phyloP scores from a whole-genome alignment of 2,113 vertebrate species.

The Aspidoscelis tigris region DNA sequence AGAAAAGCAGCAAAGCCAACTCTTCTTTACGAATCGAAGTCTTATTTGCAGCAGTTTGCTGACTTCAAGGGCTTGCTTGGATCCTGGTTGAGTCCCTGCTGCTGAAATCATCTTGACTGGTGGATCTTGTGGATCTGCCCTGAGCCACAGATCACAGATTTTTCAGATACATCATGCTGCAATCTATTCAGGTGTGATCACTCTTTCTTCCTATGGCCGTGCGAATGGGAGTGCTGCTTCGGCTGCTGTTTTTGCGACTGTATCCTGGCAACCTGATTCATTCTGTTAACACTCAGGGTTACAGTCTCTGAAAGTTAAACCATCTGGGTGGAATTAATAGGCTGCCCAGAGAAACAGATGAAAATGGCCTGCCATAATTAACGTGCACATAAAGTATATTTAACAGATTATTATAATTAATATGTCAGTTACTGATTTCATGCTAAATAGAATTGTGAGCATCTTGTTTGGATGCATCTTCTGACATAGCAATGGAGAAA shows the following conservation, averaged over 20 bases:
- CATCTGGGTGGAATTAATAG: slow-evolving; percentile 86
- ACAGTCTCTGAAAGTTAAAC: slow-evolving; percentile 79
- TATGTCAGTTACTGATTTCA: slow-evolving; percentile 82
- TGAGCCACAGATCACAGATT: slow-evolving; percentile 67
- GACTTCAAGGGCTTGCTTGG: no score
- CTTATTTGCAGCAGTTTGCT: no score
- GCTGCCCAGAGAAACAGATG: slow-evolving; percentile 82
- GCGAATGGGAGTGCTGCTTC: not conserved
- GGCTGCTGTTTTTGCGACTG: slow-evolving; percentile 63
- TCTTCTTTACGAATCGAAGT: no score
- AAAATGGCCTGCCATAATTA: slow-evolving; percentile 83
- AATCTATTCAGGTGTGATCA: slow-evolving; percentile 80
- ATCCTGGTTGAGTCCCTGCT: no score
- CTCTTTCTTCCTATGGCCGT: slow-evolving; percentile 5
- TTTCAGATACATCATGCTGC: slow-evolving; percentile 72
- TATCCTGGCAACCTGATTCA: slow-evolving; percentile 86
- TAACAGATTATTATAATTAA: slow-evolving; percentile 86
- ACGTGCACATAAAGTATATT: slow-evolving; percentile 85
- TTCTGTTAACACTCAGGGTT: slow-evolving; percentile 79
- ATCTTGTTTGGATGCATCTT: slow-evolving; percentile 32
- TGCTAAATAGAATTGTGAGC: slow-evolving; percentile 79
- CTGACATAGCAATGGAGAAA: slow-evolving; percentile 62
- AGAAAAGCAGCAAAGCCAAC: no score
- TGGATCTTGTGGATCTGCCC: not conserved
- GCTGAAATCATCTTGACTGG: no score